Evolutionary conservation across 2,113 vertebrate genomes (phyloP).

Genomic region (Lamprologus sp.): DNA sequence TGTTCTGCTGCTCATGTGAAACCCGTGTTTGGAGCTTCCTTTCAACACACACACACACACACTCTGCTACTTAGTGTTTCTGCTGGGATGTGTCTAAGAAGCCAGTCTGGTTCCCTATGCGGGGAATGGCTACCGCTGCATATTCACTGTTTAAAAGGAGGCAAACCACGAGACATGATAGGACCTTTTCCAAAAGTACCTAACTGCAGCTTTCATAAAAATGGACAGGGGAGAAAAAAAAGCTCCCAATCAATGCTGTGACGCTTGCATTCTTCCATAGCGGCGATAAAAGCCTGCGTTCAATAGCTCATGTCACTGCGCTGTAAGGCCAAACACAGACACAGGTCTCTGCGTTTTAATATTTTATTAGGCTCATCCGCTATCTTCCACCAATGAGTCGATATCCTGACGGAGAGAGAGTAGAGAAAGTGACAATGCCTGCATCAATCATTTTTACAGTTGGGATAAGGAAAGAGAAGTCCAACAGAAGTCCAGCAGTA

Average conservation of each 20-base stretch:
- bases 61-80: not conserved
- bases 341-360: conserved; percentile 35
- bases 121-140: not conserved
- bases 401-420: conserved; percentile 14
- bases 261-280: conserved; percentile 5
- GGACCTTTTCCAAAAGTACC: not conserved
- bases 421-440: not conserved
- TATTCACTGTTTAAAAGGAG: not conserved
- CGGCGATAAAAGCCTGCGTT: conserved; percentile 44
- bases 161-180: not conserved
- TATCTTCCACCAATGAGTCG: conserved; percentile 39
- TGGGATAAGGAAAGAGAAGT: not conserved
- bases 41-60: not conserved
- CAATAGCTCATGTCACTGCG: conserved; percentile 38
- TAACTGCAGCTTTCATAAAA: conserved; percentile 13
- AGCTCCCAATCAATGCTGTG: conserved; percentile 9
- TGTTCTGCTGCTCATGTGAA: too few species aligned
- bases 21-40: too few species aligned
- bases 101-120: not conserved
- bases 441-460: conserved; percentile 44
- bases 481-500: not conserved
- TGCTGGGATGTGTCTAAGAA: not conserved
- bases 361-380: conserved; percentile 58
- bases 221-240: not conserved
- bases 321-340: conserved; percentile 16